Conservation (phyloP, 1,140 invertebrate species). For the Zaprionus camerounensis region DNA sequence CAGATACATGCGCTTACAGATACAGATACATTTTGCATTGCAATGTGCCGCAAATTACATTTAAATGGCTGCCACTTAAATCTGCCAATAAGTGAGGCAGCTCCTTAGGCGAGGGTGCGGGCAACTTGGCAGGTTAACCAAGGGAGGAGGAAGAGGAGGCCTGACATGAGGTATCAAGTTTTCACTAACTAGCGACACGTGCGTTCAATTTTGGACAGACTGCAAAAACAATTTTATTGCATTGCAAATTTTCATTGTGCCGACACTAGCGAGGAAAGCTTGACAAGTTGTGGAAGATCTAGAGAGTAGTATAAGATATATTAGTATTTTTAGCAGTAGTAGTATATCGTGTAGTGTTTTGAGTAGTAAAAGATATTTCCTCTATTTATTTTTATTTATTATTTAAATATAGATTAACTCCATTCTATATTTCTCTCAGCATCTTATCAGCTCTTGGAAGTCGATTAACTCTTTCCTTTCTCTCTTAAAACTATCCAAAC, state of each 20-base stretch:
- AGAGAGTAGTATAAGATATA: no score
- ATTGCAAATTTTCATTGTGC: slow-evolving; percentile 6
- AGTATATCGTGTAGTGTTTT: background rate
- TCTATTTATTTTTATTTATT: background rate
- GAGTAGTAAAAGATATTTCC: background rate
- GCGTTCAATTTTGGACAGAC: slow-evolving; percentile 27
- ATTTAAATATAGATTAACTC: background rate
- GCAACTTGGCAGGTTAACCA: background rate
- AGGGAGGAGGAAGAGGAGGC: background rate
- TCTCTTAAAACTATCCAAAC: background rate
- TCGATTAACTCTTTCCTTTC: background rate
- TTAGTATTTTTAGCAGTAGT: no score
- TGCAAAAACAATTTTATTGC: slow-evolving; percentile 25
- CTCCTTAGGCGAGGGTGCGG: background rate
- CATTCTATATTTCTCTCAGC: background rate
- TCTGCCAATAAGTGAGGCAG: slow-evolving; percentile 45
- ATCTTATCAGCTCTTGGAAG: no score
- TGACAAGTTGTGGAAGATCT: background rate
- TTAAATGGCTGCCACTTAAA: slow-evolving; percentile 73
- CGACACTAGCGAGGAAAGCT: background rate
- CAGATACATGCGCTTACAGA: slow-evolving; percentile 14
- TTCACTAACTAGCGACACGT: slow-evolving; percentile 54
- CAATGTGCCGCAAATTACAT: slow-evolving; percentile 66
- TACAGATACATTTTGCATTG: slow-evolving; percentile 39
- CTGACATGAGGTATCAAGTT: slow-evolving; percentile 15